phyloP scores from a whole-genome alignment of 2,888 invertebrate species.

The Arenicola marina region DNA sequence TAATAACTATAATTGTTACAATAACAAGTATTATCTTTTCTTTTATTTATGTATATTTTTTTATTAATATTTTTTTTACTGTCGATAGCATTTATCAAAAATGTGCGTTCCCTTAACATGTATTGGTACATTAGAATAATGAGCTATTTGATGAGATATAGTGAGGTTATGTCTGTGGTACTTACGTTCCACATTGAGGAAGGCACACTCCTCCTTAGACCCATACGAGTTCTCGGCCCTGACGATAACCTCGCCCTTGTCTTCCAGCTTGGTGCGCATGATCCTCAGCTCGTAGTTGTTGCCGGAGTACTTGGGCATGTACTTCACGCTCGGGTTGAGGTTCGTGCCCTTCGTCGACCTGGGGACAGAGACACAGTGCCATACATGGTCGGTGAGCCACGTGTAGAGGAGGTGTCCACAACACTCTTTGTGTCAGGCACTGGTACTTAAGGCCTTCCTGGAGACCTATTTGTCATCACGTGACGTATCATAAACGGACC shows the following conservation, averaged over 20 bases:
- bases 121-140: too few relatives aligned
- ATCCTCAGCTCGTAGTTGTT: constrained; percentile 98
- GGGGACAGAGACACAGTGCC: background rate
- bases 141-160: too few relatives aligned
- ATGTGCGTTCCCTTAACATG: too few relatives aligned
- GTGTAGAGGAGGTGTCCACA: background rate
- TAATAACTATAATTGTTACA: too few relatives aligned
- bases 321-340: constrained; percentile 94
- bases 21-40: too few relatives aligned
- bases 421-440: too few relatives aligned
- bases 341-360: constrained; percentile 50
- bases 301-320: constrained; percentile 96
- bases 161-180: too few relatives aligned
- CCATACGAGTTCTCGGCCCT: constrained; percentile 63
- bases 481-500: background rate
- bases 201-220: constrained; percentile 50
- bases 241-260: constrained; percentile 96
- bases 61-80: too few relatives aligned
- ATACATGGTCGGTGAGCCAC: background rate
- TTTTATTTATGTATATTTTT: too few relatives aligned
- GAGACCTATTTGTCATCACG: background rate
- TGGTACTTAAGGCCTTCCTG: too few relatives aligned
- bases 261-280: constrained; percentile 88
- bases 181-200: constrained; percentile 58
- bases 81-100: too few relatives aligned